phyloP scores from a whole-genome alignment of 2,888 invertebrate genomes.

The Tortricodes alternella region DNA sequence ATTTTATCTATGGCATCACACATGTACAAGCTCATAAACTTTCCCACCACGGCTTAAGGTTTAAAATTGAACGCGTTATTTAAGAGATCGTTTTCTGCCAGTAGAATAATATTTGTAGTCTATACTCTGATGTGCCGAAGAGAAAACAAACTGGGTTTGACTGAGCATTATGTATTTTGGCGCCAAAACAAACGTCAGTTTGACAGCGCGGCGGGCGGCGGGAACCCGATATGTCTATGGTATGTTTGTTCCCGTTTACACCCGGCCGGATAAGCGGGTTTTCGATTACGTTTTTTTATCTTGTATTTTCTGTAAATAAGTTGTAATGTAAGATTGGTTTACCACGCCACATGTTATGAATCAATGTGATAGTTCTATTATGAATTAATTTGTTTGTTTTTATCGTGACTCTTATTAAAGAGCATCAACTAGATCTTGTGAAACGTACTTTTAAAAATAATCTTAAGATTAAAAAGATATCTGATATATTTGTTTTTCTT shows the following conservation, averaged over 20 bases:
- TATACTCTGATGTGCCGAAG: slow-evolving; percentile 75
- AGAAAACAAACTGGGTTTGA: slow-evolving; percentile 79
- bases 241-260: slow-evolving; percentile 75
- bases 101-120: slow-evolving; percentile 53
- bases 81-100: slow-evolving; percentile 36
- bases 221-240: slow-evolving; percentile 74
- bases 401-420: not conserved
- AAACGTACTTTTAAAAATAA: not conserved
- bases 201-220: slow-evolving; percentile 82
- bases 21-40: slow-evolving; percentile 25
- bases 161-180: slow-evolving; percentile 81
- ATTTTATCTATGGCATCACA: slow-evolving; percentile 26
- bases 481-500: slow-evolving; percentile 20
- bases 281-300: slow-evolving; percentile 68
- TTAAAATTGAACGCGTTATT: slow-evolving; percentile 42
- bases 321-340: slow-evolving; percentile 36
- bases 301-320: slow-evolving; percentile 48
- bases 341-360: slow-evolving; percentile 33
- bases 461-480: not conserved
- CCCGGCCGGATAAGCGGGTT: slow-evolving; percentile 75
- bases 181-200: slow-evolving; percentile 82
- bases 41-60: slow-evolving; percentile 42
- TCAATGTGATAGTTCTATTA: no score
- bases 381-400: not conserved
- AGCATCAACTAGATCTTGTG: not conserved